Percentiles rank a stretch among this genome's conserved stretches.
Evolutionary conservation across 1,140 invertebrate genomes (phyloP).

Genomic region (Melanaphis sacchari): DNA sequence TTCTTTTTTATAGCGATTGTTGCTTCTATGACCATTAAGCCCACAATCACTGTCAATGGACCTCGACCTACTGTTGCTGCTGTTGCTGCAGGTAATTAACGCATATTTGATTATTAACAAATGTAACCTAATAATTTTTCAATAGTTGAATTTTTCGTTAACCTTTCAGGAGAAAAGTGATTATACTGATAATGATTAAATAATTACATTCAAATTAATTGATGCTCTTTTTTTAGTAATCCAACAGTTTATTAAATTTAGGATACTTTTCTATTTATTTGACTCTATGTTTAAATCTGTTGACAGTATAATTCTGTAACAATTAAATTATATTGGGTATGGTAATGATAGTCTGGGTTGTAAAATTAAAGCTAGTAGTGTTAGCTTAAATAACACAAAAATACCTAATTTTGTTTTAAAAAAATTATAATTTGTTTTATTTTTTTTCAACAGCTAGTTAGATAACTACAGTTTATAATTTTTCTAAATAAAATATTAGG

Average conservation of each 20-base stretch:
- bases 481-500: not conserved
- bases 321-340: not conserved
- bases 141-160: not conserved
- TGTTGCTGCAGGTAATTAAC: constrained; percentile 50
- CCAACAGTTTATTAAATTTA: not conserved
- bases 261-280: not conserved
- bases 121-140: not conserved
- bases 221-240: not conserved
- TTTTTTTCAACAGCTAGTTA: not conserved
- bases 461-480: not conserved
- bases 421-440: not conserved
- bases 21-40: constrained; percentile 52
- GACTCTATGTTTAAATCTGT: not conserved
- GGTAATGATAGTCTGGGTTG: not conserved
- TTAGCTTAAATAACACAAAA: too few relatives aligned
- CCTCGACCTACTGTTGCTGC: constrained; percentile 43
- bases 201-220: not conserved
- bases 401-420: not conserved
- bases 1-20: constrained; percentile 24
- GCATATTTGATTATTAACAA: not conserved
- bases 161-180: not conserved
- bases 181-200: not conserved
- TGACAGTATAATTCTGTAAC: not conserved
- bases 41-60: constrained; percentile 43
- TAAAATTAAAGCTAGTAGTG: not conserved